Percentiles rank a stretch among this genome's conserved stretches.
phyloP scores from a whole-genome alignment of 2,888 invertebrate species.

The Helicoverpa assulta region DNA sequence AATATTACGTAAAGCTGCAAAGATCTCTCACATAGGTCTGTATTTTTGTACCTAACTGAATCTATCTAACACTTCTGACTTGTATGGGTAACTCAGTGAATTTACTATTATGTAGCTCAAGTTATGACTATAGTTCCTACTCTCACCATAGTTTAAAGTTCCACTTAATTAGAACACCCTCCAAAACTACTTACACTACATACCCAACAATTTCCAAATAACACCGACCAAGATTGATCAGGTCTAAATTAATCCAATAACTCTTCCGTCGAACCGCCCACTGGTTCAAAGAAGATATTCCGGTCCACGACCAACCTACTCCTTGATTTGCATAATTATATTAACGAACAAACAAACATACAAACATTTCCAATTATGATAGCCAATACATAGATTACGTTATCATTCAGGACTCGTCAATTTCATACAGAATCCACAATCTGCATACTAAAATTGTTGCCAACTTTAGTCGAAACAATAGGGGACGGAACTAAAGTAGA shows the following conservation, averaged over 20 bases:
- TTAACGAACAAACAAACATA: background rate
- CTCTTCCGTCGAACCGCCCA: background rate
- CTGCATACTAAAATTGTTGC: constrained; percentile 17
- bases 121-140: too few relatives aligned
- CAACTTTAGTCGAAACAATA: constrained; percentile 18
- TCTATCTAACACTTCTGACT: too few relatives aligned
- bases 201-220: background rate
- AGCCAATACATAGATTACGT: constrained; percentile 4
- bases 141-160: too few relatives aligned
- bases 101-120: too few relatives aligned
- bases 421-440: constrained; percentile 15
- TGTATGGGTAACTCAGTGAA: too few relatives aligned
- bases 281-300: background rate
- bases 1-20: too few relatives aligned
- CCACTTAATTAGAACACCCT: too few relatives aligned
- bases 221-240: background rate
- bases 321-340: constrained; percentile 14
- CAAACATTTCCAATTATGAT: background rate
- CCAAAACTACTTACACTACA: background rate
- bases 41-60: too few relatives aligned
- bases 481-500: background rate
- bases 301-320: background rate
- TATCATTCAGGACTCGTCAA: constrained; percentile 22
- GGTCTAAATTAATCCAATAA: background rate
- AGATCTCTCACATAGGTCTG: too few relatives aligned